Evolutionary conservation across 92 coral and sea anemone genomes (phyloP).

Genomic region (Micromussa lordhowensis): DNA sequence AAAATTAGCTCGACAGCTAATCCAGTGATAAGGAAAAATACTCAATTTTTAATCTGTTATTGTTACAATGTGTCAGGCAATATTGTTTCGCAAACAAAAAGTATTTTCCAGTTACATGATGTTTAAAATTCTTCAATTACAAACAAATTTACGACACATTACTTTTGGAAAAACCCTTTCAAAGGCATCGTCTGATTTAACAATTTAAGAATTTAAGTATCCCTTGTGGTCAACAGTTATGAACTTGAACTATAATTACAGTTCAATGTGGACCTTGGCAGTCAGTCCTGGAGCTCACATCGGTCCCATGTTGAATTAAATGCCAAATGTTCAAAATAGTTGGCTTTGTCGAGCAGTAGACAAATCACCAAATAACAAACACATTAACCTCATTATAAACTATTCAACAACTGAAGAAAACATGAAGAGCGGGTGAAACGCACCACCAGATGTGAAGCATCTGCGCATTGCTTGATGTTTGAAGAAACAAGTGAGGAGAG

Average conservation of each 20-base stretch:
- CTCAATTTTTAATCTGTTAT: background rate
- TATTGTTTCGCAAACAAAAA: slow-evolving; percentile 8
- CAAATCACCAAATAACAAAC: slow-evolving; percentile 1
- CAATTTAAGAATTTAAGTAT: background rate
- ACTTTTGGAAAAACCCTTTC: background rate
- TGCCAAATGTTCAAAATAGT: slow-evolving; percentile 6
- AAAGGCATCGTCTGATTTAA: background rate
- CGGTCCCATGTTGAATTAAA: background rate
- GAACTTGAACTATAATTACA: background rate
- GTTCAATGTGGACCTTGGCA: background rate
- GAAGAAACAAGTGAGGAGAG: background rate
- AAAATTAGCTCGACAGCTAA: slow-evolving; percentile 12
- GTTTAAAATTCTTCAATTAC: slow-evolving; percentile 17
- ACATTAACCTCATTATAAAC: slow-evolving; percentile 9
- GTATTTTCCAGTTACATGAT: background rate
- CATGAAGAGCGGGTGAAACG: background rate
- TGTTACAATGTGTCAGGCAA: background rate
- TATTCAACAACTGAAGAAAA: background rate
- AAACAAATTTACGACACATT: background rate
- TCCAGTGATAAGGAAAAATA: background rate
- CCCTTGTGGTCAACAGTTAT: background rate
- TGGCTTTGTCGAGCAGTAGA: slow-evolving; percentile 2
- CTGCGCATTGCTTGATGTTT: background rate
- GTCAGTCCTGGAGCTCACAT: background rate
- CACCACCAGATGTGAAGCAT: background rate